Evolutionary conservation across 2,113 vertebrate species (phyloP).

Genomic region (Caloenas nicobarica): DNA sequence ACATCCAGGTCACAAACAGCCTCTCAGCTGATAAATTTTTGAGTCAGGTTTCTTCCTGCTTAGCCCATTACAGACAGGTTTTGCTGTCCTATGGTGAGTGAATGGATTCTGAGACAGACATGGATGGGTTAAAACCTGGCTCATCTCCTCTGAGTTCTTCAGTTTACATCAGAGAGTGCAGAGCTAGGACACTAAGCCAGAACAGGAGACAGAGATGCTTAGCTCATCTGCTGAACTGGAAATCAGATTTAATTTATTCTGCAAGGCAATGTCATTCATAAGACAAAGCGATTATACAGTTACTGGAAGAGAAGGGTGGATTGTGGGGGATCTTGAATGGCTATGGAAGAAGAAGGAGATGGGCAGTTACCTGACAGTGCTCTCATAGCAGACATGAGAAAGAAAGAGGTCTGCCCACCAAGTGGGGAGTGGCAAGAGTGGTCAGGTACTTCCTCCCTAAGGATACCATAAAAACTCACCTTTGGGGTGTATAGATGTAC

Average conservation of each 20-base stretch:
- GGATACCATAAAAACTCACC: not conserved
- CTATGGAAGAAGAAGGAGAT: not conserved
- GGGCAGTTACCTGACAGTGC: not conserved
- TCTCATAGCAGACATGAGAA: not conserved
- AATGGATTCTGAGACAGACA: not conserved
- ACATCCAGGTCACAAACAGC: not conserved
- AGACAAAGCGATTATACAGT: not conserved
- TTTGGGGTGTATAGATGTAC: not conserved
- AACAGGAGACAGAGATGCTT: not conserved
- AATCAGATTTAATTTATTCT: not conserved
- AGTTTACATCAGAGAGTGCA: not conserved
- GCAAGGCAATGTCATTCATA: not conserved
- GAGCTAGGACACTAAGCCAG: not conserved
- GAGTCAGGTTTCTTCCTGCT: not conserved
- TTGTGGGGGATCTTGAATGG: not conserved
- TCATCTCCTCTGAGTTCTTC: not conserved
- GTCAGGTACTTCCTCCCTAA: not conserved
- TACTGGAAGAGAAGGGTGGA: not conserved
- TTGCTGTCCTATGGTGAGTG: not conserved
- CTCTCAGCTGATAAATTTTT: not conserved
- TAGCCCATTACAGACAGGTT: not conserved
- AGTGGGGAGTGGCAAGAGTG: not conserved
- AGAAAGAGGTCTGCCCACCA: not conserved
- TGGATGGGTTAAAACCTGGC: not conserved
- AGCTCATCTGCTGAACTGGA: not conserved